Evolutionary conservation across 2,888 invertebrate species (phyloP).

Genomic region (Candidula unifasciata): DNA sequence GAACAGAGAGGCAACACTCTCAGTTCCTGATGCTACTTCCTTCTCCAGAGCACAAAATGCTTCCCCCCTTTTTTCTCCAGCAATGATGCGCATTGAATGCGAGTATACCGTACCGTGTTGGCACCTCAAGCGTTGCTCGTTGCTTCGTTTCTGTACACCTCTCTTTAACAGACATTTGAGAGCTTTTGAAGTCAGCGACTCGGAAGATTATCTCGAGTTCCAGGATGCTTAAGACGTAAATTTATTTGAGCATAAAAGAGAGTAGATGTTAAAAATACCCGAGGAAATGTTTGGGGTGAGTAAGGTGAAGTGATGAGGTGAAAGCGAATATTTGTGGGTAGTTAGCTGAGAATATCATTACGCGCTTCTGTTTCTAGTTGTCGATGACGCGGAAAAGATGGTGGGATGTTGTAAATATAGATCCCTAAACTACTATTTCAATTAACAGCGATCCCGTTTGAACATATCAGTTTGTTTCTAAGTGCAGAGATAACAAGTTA

Average conservation of each 20-base stretch:
- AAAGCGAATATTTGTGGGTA: not conserved
- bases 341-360: not conserved
- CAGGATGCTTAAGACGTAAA: constrained; percentile 13
- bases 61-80: not conserved
- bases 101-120: not conserved
- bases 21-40: no score
- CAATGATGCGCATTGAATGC: constrained; percentile 31
- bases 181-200: constrained; percentile 37
- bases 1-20: no score
- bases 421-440: no score
- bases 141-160: constrained; percentile 24
- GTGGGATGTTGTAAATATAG: no score
- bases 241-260: constrained; percentile 23
- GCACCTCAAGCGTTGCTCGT: constrained; percentile 23
- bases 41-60: not conserved
- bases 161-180: constrained; percentile 34
- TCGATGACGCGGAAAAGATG: no score
- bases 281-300: constrained; percentile 8
- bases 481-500: not conserved
- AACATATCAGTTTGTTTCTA: not conserved
- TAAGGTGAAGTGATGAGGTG: constrained; percentile 4
- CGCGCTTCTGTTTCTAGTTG: not conserved
- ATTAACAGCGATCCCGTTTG: no score
- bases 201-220: constrained; percentile 13
- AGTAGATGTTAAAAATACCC: constrained; percentile 14